Percentiles rank a stretch among this genome's conserved stretches.
Evolutionary conservation across 2,113 vertebrate species (phyloP).

Genomic region (Marmota flaviventris): DNA sequence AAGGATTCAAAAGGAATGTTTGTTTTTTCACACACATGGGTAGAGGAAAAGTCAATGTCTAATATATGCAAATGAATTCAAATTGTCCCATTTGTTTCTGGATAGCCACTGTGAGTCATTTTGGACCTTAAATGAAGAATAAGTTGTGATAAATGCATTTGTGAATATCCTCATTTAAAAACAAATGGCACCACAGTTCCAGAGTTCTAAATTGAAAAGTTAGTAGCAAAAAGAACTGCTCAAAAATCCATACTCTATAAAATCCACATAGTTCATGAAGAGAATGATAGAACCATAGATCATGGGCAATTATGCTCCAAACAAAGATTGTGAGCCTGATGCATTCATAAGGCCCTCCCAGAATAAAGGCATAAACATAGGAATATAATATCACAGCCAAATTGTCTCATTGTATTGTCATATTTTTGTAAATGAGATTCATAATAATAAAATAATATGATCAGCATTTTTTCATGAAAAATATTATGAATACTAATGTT

Average conservation of each 20-base stretch:
- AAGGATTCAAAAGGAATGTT: neutral
- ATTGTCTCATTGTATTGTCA: neutral
- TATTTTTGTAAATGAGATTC: slow-evolving; percentile 38
- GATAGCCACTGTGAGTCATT: neutral
- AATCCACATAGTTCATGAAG: slow-evolving; percentile 62
- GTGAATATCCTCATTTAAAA: slow-evolving; percentile 61
- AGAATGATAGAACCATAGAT: slow-evolving; percentile 61
- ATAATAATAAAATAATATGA: neutral
- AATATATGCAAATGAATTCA: neutral
- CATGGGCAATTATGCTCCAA: neutral
- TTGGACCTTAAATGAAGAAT: neutral
- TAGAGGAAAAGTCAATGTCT: neutral
- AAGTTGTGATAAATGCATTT: slow-evolving; percentile 41
- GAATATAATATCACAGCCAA: neutral
- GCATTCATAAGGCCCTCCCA: neutral
- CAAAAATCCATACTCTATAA: slow-evolving; percentile 69
- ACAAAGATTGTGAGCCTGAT: neutral
- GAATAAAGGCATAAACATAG: neutral
- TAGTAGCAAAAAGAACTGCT: slow-evolving; percentile 68
- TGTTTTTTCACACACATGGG: neutral
- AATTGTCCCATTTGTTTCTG: neutral
- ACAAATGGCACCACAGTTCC: slow-evolving; percentile 24
- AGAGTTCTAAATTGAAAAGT: slow-evolving; percentile 60
- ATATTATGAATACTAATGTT: neutral
- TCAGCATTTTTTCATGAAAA: slow-evolving; percentile 12